Percentiles rank a stretch among this genome's conserved stretches.
Conservation (phyloP, 2,797 vertebrate species). For the Coregonus ussuriensis region DNA sequence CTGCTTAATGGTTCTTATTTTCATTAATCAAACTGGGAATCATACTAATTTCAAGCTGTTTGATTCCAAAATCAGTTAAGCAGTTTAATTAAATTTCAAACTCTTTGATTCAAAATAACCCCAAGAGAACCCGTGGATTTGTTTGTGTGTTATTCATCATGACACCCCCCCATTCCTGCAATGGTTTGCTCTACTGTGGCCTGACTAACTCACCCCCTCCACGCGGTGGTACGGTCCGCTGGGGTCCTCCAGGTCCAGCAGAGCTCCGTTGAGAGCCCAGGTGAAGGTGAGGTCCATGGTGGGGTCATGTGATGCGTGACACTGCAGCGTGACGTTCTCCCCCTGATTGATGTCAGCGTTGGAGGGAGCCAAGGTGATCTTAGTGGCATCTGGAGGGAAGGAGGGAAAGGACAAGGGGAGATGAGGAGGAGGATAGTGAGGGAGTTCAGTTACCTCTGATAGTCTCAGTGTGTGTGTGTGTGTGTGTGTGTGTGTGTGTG, state of each 20-base stretch:
- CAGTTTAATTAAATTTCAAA: no score
- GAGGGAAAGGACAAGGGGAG: background rate
- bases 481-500: background rate
- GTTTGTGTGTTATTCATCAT: background rate
- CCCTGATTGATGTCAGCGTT: conserved; percentile 95
- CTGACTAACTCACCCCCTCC: conserved; percentile 77
- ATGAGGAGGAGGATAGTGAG: no score
- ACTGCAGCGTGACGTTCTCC: conserved; percentile 90
- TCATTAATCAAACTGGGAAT: background rate
- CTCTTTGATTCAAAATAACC: no score
- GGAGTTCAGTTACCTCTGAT: no score
- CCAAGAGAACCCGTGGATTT: background rate
- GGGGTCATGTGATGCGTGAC: conserved; percentile 93
- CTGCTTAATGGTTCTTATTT: background rate
- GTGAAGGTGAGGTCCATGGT: conserved; percentile 98
- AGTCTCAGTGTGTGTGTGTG: background rate
- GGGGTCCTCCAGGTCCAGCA: conserved; percentile 82
- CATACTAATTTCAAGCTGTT: background rate
- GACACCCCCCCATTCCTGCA: background rate
- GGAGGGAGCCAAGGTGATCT: conserved; percentile 93
- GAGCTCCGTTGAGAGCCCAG: conserved; percentile 87
- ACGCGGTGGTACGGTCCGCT: conserved; percentile 83
- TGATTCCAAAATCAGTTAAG: no score
- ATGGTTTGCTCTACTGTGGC: background rate
- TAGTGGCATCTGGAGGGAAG: conserved; percentile 86